Evolutionary conservation across 2,797 vertebrate genomes (phyloP).

Genomic region (Enteromius argenteus): DNA sequence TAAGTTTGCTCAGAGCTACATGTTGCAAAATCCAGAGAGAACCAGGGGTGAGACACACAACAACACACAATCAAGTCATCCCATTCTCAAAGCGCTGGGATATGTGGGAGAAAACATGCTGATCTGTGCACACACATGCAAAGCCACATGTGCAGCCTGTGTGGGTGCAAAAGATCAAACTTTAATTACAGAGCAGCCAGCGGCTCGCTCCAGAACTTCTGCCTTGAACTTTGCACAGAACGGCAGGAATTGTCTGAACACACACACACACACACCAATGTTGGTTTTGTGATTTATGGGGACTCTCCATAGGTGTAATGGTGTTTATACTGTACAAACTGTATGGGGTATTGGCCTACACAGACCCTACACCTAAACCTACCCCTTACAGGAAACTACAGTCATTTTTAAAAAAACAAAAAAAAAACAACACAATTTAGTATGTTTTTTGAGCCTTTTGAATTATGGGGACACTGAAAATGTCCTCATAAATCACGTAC

Average conservation of each 20-base stretch:
- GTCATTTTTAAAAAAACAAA: too few species aligned
- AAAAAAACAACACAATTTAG: too few species aligned
- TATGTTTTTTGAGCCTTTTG: too few species aligned
- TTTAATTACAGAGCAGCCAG: constrained; percentile 78
- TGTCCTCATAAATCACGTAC: too few species aligned
- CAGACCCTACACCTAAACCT: too few species aligned
- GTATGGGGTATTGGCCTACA: too few species aligned
- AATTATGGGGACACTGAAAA: too few species aligned
- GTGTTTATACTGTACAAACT: too few species aligned
- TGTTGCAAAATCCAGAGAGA: constrained; percentile 74
- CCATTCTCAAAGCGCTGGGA: constrained; percentile 16
- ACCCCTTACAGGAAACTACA: too few species aligned
- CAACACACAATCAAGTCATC: constrained; percentile 10
- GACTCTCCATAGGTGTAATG: too few species aligned
- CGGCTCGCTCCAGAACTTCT: constrained; percentile 77
- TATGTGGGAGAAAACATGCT: constrained; percentile 26
- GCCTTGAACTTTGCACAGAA: constrained; percentile 82
- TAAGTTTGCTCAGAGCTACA: constrained; percentile 32
- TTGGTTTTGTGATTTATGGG: too few species aligned
- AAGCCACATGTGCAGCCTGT: constrained; percentile 44
- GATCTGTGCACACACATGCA: constrained; percentile 54
- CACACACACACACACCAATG: constrained; percentile 30
- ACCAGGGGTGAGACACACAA: constrained; percentile 40
- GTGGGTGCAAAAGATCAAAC: constrained; percentile 76
- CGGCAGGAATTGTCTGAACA: constrained; percentile 74